A percentile compares a stretch with the other conserved stretches of the same genome.
Conservation (phyloP, 2,888 invertebrate genomes). For the Lycaena phlaeas region DNA sequence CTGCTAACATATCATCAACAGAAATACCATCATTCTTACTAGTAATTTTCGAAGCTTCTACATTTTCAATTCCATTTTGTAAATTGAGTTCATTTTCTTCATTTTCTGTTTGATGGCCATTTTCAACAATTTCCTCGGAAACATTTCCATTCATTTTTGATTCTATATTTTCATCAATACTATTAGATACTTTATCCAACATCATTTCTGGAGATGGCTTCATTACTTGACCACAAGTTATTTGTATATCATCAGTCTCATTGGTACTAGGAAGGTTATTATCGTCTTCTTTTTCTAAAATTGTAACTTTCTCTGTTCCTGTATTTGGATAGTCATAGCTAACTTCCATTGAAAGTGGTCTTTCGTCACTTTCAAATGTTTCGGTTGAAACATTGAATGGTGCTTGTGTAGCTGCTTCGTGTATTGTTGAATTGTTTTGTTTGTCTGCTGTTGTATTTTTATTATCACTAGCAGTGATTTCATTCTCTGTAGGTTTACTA, state of each 20-base stretch:
- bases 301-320: conserved; percentile 28
- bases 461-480: conserved; percentile 2
- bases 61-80: conserved; percentile 18
- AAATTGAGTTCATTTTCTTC: conserved; percentile 4
- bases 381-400: conserved; percentile 31
- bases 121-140: conserved; percentile 22
- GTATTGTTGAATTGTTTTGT: conserved; percentile 16
- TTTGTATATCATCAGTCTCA: conserved; percentile 56
- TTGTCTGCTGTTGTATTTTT: neutral
- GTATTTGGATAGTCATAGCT: conserved; percentile 40
- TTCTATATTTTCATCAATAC: conserved; percentile 19
- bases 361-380: conserved; percentile 32
- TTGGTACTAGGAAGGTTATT: conserved; percentile 51
- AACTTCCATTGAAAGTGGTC: conserved; percentile 42
- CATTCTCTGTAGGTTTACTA: conserved; percentile 5
- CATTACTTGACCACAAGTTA: conserved; percentile 50
- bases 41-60: conserved; percentile 21
- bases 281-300: conserved; percentile 44
- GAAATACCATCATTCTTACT: conserved; percentile 24
- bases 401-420: conserved; percentile 41
- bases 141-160: conserved; percentile 34
- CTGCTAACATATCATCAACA: conserved; percentile 61
- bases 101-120: conserved; percentile 18
- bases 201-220: conserved; percentile 40
- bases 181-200: conserved; percentile 21